Base-by-base conservation (phyloP, 2,113 vertebrate genomes). In the Muntiacus muntjak region DNA sequence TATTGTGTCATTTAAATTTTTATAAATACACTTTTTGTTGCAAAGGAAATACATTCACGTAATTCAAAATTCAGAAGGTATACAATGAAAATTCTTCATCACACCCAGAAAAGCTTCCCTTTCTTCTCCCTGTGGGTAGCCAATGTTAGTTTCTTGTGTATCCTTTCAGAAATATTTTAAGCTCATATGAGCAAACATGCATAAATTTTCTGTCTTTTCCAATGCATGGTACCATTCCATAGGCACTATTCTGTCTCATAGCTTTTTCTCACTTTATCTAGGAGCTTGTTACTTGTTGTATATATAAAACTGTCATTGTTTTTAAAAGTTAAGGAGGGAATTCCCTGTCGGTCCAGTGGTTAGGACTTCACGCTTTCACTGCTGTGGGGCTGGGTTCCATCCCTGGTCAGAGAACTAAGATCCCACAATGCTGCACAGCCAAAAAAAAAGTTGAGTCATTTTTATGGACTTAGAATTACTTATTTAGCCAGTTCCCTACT, bases 151-250 rank as follows among this genome's bases (percentile, higher is more conserved):
- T 97, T 97, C 89, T 96, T 93, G 15, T 57, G 33, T 89, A 45
- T 71, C 60, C 36, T 97, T 89, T 74, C 19, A 96, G 55, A 97
- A 90, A 81, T 90, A 64, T 50, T 97, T 85, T 93, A 89, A 87
- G 84, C n/a, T 78, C 16, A 43, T 92, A 74, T 9, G 89, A 62
- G 28, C 52, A 96, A 67, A 54, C 6, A n/a, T 50, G 36, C 10
- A 30, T 58, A 17, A 50, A 25, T 92, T 87, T 86, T 79, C 8
- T 36, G 14, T 47, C n/a, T 87, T 60, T 91, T 89, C 36, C 43
- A 28, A 2, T 23, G 28, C 47, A 28, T 74, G 52, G 14, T 60
- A 60, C 36, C 47, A 60, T 89, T 94, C 33, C 89, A 4, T n/a
- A 21, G 54, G n/a, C 14, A 92, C 47, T 86, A 2, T 89, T 92